phyloP scores from a whole-genome alignment of 2,888 invertebrate species.

The Cremastinae sp. region DNA sequence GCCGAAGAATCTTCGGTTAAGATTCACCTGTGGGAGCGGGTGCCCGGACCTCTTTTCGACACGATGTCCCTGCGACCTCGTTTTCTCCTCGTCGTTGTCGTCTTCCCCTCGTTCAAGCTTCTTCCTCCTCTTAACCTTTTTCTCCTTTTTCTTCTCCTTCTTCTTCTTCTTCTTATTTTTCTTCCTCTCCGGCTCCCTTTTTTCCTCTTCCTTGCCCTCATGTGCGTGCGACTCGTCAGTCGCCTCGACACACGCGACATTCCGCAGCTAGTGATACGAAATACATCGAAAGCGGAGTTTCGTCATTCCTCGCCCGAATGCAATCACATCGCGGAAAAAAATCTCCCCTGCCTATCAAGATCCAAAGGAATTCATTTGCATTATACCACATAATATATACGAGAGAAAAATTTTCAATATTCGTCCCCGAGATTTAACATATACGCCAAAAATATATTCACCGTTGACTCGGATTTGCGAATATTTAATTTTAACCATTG shows the following conservation, averaged over 20 bases:
- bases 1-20: slow-evolving; percentile 48
- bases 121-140: slow-evolving; percentile 36
- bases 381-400: too few species aligned
- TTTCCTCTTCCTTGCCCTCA: slow-evolving; percentile 19
- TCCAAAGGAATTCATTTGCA: too few species aligned
- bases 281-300: slow-evolving; percentile 39
- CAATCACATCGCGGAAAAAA: not conserved
- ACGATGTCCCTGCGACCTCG: slow-evolving; percentile 50
- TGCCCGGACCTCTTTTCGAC: slow-evolving; percentile 47
- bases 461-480: not conserved
- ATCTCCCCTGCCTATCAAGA: too few species aligned
- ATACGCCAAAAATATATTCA: not conserved
- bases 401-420: too few species aligned
- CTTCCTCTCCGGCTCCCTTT: slow-evolving; percentile 15
- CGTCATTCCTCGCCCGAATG: slow-evolving; percentile 18
- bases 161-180: slow-evolving; percentile 50
- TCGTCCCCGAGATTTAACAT: not conserved
- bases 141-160: slow-evolving; percentile 9
- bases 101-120: slow-evolving; percentile 34
- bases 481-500: not conserved
- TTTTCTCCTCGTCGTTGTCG: slow-evolving; percentile 54
- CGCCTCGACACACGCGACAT: slow-evolving; percentile 66
- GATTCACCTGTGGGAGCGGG: slow-evolving; percentile 47
- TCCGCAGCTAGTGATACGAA: slow-evolving; percentile 69
- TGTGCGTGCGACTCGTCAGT: slow-evolving; percentile 39